Evolutionary conservation across 2,797 vertebrate species (phyloP).

Genomic region (Lemur catta): DNA sequence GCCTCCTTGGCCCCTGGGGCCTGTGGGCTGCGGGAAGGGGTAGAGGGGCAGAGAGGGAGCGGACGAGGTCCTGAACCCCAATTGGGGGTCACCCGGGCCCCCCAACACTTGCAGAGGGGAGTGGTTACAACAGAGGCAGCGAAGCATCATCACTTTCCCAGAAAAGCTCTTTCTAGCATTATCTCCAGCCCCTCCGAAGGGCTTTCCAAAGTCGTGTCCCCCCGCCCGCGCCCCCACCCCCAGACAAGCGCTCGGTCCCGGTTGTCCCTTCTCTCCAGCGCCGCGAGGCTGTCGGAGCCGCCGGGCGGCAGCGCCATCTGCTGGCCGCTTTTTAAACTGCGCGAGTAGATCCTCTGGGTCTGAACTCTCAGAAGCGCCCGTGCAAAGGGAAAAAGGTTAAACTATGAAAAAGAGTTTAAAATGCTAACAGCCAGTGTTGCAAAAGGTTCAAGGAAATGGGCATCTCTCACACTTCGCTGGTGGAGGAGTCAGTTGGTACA

Average conservation of each 20-base stretch:
- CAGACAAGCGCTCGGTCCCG: neutral
- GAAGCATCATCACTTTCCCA: constrained; percentile 43
- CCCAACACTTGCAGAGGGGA: neutral
- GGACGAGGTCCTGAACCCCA: constrained; percentile 50
- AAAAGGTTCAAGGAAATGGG: neutral
- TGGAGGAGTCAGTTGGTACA: neutral
- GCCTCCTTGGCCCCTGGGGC: constrained; percentile 57
- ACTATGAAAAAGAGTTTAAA: neutral
- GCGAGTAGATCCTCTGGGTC: fast-evolving
- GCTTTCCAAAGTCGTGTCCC: neutral
- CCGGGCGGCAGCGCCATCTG: constrained; percentile 78
- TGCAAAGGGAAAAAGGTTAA: neutral
- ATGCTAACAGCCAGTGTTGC: fast-evolving
- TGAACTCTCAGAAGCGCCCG: fast-evolving
- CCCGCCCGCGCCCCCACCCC: too few species aligned
- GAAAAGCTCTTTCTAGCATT: neutral
- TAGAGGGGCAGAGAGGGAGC: constrained; percentile 46
- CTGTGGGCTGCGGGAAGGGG: constrained; percentile 44
- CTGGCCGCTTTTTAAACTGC: constrained; percentile 11
- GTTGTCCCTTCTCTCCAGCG: fast-evolving
- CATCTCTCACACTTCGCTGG: neutral
- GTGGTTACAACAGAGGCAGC: constrained; percentile 28
- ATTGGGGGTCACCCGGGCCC: neutral
- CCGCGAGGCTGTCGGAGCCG: neutral
- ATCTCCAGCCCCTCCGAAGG: neutral